Evolutionary conservation across 2,113 vertebrate species (phyloP).

Genomic region (Osmerus mordax): DNA sequence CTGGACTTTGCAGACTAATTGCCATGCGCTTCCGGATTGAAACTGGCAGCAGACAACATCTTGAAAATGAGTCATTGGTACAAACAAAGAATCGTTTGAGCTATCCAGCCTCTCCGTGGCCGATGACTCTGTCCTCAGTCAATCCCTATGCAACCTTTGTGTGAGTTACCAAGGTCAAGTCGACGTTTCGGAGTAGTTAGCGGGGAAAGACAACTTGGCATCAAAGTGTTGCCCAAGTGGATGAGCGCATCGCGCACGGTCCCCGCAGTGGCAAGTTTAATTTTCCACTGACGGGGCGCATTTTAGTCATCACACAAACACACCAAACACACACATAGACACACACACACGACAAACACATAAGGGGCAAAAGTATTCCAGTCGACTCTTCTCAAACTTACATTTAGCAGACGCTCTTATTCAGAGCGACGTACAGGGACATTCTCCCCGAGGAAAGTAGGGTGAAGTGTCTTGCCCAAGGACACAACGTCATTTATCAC

Average conservation of each 20-base stretch:
- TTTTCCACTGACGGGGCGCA: slow-evolving; percentile 84
- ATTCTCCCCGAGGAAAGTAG: too few relatives aligned
- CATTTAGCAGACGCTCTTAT: too few relatives aligned
- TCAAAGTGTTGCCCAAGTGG: neutral
- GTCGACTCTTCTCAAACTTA: too few relatives aligned
- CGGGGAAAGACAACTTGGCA: too few relatives aligned
- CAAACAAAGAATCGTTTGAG: slow-evolving; percentile 97
- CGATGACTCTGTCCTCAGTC: neutral
- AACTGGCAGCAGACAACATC: slow-evolving; percentile 98
- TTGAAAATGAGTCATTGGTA: slow-evolving; percentile 97
- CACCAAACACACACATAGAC: slow-evolving; percentile 62
- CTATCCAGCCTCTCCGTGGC: slow-evolving; percentile 42
- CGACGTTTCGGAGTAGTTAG: neutral
- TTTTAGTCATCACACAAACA: slow-evolving; percentile 86
- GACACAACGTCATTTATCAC: too few relatives aligned
- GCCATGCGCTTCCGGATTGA: slow-evolving; percentile 98
- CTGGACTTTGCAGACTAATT: slow-evolving; percentile 92
- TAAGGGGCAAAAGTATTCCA: too few relatives aligned
- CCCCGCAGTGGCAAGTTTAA: slow-evolving; percentile 60
- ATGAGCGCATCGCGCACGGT: neutral
- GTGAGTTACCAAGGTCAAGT: neutral
- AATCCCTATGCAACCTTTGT: neutral
- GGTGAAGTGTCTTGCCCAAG: too few relatives aligned
- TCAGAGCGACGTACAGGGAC: too few relatives aligned
- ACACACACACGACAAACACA: slow-evolving; percentile 69